Conservation (phyloP, 2,888 invertebrate genomes). For the Tipula lateralis region DNA sequence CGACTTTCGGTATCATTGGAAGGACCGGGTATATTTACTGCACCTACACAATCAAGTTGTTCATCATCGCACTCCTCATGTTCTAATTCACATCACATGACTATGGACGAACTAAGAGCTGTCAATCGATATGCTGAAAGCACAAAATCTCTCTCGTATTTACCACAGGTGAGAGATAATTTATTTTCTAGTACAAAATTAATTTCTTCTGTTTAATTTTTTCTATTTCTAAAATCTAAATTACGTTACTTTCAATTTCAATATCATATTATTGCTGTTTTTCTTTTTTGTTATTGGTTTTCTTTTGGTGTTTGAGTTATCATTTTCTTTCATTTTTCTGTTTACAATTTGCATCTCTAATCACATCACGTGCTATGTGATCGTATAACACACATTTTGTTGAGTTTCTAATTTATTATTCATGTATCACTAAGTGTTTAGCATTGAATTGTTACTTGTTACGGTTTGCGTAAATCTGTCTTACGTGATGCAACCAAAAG, state of each 20-base stretch:
- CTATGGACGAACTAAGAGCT: slow-evolving; percentile 76
- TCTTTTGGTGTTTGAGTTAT: not conserved
- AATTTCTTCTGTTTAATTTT: slow-evolving; percentile 7
- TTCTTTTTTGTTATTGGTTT: not conserved
- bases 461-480: not conserved
- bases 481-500: not conserved
- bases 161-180: slow-evolving; percentile 71
- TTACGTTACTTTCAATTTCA: not conserved
- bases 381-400: not conserved
- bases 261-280: not conserved
- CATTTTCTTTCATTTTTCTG: not conserved
- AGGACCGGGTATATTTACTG: slow-evolving; percentile 69
- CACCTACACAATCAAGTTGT: slow-evolving; percentile 49
- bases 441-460: not conserved
- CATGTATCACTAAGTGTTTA: not conserved
- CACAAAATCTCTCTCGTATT: slow-evolving; percentile 83
- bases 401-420: not conserved
- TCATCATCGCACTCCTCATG: slow-evolving; percentile 70
- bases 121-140: slow-evolving; percentile 89
- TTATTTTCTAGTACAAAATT: slow-evolving; percentile 2
- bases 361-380: not conserved
- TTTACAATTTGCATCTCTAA: not conserved
- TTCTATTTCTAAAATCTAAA: not conserved
- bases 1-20: slow-evolving; percentile 82
- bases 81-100: slow-evolving; percentile 66